Conservation (phyloP, 2,113 vertebrate genomes). For the Seriola rivoliana region DNA sequence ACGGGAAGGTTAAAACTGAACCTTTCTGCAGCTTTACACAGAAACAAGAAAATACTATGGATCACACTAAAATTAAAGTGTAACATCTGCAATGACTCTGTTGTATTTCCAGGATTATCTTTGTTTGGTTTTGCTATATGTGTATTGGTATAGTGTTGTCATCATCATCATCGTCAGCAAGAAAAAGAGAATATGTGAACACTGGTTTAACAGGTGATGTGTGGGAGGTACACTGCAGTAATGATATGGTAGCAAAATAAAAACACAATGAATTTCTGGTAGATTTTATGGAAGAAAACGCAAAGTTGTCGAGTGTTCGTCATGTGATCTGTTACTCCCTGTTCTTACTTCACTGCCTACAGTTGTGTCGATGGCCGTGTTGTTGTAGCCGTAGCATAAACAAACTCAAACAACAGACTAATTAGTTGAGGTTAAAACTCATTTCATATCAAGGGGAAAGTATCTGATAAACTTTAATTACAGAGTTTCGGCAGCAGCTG, state of each 20-base stretch:
- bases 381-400: neutral
- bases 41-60: neutral
- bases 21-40: neutral
- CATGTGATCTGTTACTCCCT: conserved; percentile 17
- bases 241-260: neutral
- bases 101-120: neutral
- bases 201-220: neutral
- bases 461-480: conserved; percentile 13
- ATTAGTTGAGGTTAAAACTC: neutral
- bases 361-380: neutral
- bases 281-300: neutral
- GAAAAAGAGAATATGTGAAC: neutral
- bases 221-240: neutral
- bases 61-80: neutral
- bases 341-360: neutral
- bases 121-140: neutral
- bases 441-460: neutral
- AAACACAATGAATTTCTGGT: conserved; percentile 1
- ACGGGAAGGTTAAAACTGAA: neutral
- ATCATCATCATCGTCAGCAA: neutral
- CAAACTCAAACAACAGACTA: conserved; percentile 14
- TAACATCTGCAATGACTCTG: neutral
- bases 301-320: conserved; percentile 14
- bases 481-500: conserved; percentile 45
- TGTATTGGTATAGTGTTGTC: neutral